Base-by-base conservation (phyloP, 1,140 invertebrate genomes). In the Dendroctonus ponderosae region DNA sequence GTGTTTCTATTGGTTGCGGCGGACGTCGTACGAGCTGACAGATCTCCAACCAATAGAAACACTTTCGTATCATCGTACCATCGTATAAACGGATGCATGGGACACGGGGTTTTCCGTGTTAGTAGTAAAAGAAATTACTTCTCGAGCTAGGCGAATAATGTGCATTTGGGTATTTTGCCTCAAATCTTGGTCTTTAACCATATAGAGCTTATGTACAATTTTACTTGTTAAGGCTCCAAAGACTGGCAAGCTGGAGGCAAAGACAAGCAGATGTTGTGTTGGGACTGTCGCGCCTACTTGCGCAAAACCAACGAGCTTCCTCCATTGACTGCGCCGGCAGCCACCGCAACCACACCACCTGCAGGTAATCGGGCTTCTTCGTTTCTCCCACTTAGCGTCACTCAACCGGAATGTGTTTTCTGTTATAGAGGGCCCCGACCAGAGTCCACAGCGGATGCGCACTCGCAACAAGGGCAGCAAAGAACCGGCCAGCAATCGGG, bases 271-370 rank as follows among this genome's bases (percentile, higher is more conserved):
- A 79, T 93, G 6, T 80, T 94, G 38, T 95, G 93, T 79, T 87
- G 85, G 71, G 91, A 94, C 76, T 95, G 93, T 80, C 84, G 91
- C 42, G 79, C 89, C 26, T 88, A 91, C 78, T 87, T 87, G 74
- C 93, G 94, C 78, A 93, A 92, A 75, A 91, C 91, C 72, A 92
- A 91, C 64, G 90, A 93, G 75, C 76, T 91, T 66, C 87, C 89
- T 12, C 84, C 85, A 52, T 51, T 77, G 0, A 74, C 72, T 6
- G 69, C 78, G 49, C 67, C 82, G 6, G 66, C 74, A 7, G 70
- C 74, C 9, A 59, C 66, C 6, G 71, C 71, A 8, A 71, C 70
- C 48, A 71, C 66, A 39, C 71, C 69, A 66, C 68, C 72, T n/a
- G 64, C 70, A 65, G 70, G 72, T 74, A 64, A 68, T 14, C 8